Conservation (phyloP, 2,888 invertebrate genomes). For the Mesorhabditis belari region DNA sequence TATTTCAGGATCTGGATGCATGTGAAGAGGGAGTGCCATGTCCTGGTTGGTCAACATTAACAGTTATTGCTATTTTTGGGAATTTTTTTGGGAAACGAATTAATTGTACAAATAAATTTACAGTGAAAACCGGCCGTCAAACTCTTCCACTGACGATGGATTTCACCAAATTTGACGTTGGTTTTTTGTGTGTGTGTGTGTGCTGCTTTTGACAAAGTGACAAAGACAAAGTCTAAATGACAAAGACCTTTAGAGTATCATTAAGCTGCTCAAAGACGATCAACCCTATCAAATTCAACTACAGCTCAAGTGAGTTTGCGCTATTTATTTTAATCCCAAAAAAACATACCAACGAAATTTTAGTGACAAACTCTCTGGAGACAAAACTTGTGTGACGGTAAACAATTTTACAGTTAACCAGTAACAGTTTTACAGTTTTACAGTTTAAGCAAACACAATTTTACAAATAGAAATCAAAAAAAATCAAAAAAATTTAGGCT, state of each 20-base stretch:
- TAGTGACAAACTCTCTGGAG: conserved; percentile 13
- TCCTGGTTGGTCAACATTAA: too few relatives aligned
- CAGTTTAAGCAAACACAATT: too few relatives aligned
- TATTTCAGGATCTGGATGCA: conserved; percentile 15
- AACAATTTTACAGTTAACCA: too few relatives aligned
- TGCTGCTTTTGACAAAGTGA: too few relatives aligned
- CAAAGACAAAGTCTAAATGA: too few relatives aligned
- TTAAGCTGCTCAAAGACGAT: conserved; percentile 26
- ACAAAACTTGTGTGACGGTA: conserved; percentile 17
- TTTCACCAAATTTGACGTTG: conserved; percentile 11
- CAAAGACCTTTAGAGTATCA: conserved; percentile 13
- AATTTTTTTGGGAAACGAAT: too few relatives aligned
- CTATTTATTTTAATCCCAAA: not conserved
- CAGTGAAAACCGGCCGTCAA: conserved; percentile 18
- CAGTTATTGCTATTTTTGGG: too few relatives aligned
- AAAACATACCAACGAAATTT: too few relatives aligned
- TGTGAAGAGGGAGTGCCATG: conserved; percentile 24
- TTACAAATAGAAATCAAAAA: too few relatives aligned
- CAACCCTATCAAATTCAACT: conserved; percentile 24
- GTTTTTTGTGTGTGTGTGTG: not conserved
- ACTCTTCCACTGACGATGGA: conserved; percentile 18
- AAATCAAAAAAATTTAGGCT: too few relatives aligned
- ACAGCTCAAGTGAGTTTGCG: conserved; percentile 12
- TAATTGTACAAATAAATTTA: too few relatives aligned
- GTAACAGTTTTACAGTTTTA: too few relatives aligned